Percentiles rank a stretch among this genome's conserved stretches.
These are phyloP conservation scores for Turnix velox DNA, from an alignment of 2,113 vertebrate genomes.

Conservation along the genomic window DNA sequence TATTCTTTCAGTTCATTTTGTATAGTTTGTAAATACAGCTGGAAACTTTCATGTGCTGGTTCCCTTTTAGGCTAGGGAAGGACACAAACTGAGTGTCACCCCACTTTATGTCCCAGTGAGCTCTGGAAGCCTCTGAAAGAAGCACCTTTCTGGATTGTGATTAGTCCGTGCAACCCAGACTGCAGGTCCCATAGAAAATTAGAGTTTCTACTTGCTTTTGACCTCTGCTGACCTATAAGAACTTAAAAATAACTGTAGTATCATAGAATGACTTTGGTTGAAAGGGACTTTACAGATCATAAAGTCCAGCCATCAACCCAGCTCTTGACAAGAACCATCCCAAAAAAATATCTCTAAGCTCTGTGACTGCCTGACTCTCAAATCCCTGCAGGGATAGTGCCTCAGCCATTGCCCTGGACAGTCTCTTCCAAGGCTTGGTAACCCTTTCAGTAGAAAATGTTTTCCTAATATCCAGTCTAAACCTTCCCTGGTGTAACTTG, in stretches of 20 bases:
- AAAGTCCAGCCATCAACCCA: no score
- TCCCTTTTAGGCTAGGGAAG: not conserved
- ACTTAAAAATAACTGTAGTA: not conserved
- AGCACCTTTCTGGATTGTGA: not conserved
- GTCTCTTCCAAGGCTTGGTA: no score
- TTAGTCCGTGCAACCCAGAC: not conserved
- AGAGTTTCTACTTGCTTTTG: not conserved
- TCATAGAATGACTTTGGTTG: no score
- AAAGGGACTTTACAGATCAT: no score
- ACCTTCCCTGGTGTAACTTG: no score
- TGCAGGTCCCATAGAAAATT: not conserved
- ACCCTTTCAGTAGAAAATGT: no score
- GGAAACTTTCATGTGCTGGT: accelerated
- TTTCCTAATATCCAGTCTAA: no score
- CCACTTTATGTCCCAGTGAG: accelerated
- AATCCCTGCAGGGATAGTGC: no score
- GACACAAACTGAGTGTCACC: not conserved
- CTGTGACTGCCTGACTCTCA: no score
- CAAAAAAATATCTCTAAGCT: no score
- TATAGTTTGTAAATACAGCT: not conserved
- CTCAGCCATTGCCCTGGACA: no score
- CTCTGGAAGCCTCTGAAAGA: not conserved
- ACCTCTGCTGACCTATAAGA: not conserved
- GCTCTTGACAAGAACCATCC: no score
- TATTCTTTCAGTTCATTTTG: not conserved